Conservation (phyloP, 2,888 invertebrate species). For the Cataglyphis livida region DNA sequence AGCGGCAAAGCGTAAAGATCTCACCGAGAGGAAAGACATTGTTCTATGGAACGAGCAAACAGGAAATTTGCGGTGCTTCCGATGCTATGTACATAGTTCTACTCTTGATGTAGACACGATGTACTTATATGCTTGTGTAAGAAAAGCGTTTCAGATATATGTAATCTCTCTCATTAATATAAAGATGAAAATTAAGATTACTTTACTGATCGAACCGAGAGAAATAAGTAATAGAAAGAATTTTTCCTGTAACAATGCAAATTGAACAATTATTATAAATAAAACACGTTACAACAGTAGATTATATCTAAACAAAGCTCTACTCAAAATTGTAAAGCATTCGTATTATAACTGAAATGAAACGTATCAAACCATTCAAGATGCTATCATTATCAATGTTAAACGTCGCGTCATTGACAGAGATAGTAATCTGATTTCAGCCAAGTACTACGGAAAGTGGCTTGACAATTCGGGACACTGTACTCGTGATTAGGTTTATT, state of each 20-base stretch:
- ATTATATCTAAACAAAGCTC: background rate
- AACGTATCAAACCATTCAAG: constrained; percentile 18
- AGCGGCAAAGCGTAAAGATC: constrained; percentile 76
- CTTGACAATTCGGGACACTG: constrained; percentile 77
- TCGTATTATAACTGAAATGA: background rate
- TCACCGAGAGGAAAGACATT: constrained; percentile 72
- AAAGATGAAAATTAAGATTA: background rate
- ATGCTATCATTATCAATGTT: constrained; percentile 55
- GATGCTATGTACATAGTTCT: constrained; percentile 41
- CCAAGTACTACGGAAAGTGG: constrained; percentile 73
- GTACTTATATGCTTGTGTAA: constrained; percentile 8
- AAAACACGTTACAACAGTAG: background rate
- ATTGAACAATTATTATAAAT: background rate
- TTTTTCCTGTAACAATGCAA: background rate
- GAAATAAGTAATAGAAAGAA: background rate
- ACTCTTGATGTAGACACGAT: background rate
- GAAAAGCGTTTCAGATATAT: background rate
- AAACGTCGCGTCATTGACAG: constrained; percentile 57
- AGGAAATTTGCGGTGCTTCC: constrained; percentile 76
- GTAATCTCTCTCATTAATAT: background rate
- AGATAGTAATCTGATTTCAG: constrained; percentile 65
- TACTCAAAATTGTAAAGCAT: background rate
- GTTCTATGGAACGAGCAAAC: constrained; percentile 74
- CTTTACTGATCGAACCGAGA: background rate
- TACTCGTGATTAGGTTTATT: constrained; percentile 83